phyloP scores from a whole-genome alignment of 2,797 vertebrate species.

The Steatocranus sp. region DNA sequence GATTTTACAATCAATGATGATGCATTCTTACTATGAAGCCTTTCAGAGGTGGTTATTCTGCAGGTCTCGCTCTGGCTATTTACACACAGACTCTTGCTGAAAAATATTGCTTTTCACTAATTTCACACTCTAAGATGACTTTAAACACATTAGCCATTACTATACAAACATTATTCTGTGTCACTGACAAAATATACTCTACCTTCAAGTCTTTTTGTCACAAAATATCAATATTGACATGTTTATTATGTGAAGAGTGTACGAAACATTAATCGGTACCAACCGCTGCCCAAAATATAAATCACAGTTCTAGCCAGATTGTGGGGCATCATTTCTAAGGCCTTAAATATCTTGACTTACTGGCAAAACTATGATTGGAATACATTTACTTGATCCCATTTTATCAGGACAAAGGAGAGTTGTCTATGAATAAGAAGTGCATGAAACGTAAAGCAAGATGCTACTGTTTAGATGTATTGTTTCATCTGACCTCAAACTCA shows the following conservation, averaged over 20 bases:
- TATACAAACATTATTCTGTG: conserved; percentile 23
- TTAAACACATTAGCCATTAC: conserved; percentile 13
- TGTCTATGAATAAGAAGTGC: background rate
- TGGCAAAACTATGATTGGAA: background rate
- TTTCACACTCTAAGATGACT: conserved; percentile 11
- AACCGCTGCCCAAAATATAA: background rate
- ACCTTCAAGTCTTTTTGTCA: conserved; percentile 19
- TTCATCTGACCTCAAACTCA: conserved; percentile 28
- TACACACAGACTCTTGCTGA: conserved; percentile 31
- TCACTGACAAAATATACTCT: conserved; percentile 48
- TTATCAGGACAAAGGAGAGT: background rate
- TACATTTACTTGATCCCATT: background rate
- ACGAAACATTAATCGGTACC: background rate
- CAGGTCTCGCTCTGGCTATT: background rate
- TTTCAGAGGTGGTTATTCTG: background rate
- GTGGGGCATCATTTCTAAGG: background rate
- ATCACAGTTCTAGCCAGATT: background rate
- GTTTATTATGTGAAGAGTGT: background rate
- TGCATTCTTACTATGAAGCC: background rate
- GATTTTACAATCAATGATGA: background rate
- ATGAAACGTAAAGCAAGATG: background rate
- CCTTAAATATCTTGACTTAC: background rate
- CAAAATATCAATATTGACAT: conserved; percentile 28
- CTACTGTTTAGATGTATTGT: background rate
- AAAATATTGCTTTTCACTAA: conserved; percentile 54